Conservation (phyloP, 1,140 invertebrate genomes). For the Maniola jurtina region DNA sequence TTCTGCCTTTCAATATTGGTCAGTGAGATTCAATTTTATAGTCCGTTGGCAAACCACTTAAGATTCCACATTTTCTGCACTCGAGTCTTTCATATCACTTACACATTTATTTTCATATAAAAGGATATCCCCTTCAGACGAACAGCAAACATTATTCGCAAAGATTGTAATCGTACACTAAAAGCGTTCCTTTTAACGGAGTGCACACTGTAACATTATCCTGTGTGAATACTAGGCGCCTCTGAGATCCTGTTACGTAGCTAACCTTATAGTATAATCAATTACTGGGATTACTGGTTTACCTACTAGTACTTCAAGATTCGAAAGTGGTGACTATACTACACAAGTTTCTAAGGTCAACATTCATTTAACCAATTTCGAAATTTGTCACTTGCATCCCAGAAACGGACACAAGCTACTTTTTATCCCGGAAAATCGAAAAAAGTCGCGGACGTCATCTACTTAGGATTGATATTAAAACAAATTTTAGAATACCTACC, state of each 20-base stretch:
- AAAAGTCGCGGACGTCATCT: too few species aligned
- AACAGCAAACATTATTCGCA: conserved; percentile 12
- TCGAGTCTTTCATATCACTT: conserved; percentile 2
- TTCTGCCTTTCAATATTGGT: too few species aligned
- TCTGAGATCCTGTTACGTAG: conserved; percentile 1
- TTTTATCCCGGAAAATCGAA: too few species aligned
- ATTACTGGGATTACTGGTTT: not conserved
- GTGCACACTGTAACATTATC: conserved; percentile 6
- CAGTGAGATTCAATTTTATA: too few species aligned
- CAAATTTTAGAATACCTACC: too few species aligned
- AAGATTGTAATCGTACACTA: conserved; percentile 14
- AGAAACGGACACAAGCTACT: too few species aligned
- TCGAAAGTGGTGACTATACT: not conserved
- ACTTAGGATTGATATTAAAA: too few species aligned
- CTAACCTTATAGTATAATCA: not conserved
- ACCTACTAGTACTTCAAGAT: not conserved
- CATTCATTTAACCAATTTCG: too few species aligned
- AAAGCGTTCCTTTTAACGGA: conserved; percentile 10
- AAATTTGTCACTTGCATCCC: too few species aligned
- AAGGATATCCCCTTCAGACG: conserved; percentile 11
- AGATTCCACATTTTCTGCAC: not conserved
- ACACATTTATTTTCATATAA: conserved; percentile 10
- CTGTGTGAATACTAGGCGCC: conserved; percentile 8
- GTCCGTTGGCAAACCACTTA: not conserved
- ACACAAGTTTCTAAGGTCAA: not conserved